A percentile compares a stretch with the other conserved stretches of the same genome.
phyloP scores from a whole-genome alignment of 2,888 invertebrate genomes.

The Nemotelus nigrinus region DNA sequence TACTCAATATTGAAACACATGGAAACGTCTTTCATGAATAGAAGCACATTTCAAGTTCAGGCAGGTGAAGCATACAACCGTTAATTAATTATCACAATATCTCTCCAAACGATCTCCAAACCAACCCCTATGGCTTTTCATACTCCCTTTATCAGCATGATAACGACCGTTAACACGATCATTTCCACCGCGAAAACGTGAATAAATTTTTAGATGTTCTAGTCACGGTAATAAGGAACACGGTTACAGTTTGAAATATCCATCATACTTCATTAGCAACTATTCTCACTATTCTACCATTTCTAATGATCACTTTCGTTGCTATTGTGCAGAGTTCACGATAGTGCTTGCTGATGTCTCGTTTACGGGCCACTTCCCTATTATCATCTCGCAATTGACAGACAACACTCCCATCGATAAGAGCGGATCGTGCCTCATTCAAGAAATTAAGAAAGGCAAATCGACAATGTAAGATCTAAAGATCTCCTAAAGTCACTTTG shows the following conservation, averaged over 20 bases:
- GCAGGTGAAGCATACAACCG: conserved; percentile 25
- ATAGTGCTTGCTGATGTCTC: not conserved
- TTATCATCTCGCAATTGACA: conserved; percentile 6
- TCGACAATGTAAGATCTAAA: not conserved
- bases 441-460: not conserved
- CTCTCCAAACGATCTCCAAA: conserved; percentile 8
- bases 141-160: not conserved
- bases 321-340: not conserved
- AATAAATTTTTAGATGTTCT: conserved; percentile 29
- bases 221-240: not conserved
- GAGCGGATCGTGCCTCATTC: not conserved
- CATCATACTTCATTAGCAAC: conserved; percentile 25
- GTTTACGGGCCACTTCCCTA: not conserved
- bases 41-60: not conserved
- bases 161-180: not conserved
- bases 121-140: not conserved
- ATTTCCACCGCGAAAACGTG: conserved; percentile 13
- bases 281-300: not conserved
- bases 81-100: conserved; percentile 40
- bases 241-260: not conserved
- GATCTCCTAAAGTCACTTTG: not conserved
- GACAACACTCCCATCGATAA: not conserved
- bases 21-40: too few relatives aligned
- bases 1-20: too few relatives aligned
- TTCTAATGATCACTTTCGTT: conserved; percentile 15